phyloP scores from a whole-genome alignment of 1,140 invertebrate species.

The Listronotus oregonensis region DNA sequence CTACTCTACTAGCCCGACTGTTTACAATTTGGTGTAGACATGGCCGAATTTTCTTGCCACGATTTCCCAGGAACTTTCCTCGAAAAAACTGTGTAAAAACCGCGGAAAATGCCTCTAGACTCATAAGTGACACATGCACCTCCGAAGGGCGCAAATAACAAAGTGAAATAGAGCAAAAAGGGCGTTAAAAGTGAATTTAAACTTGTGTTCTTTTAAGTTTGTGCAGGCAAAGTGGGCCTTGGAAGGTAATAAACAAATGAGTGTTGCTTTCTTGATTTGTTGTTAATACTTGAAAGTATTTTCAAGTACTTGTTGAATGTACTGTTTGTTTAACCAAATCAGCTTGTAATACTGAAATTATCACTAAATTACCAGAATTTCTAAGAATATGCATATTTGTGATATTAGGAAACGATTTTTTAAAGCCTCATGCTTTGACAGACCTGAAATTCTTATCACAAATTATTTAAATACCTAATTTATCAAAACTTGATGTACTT shows the following conservation, averaged over 20 bases:
- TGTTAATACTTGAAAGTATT: not conserved
- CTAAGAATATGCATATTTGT: too few relatives aligned
- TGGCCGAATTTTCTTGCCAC: conserved; percentile 35
- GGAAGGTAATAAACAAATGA: conserved; percentile 33
- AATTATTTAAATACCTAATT: too few relatives aligned
- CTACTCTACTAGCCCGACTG: conserved; percentile 39
- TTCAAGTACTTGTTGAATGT: too few relatives aligned
- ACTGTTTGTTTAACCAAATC: too few relatives aligned
- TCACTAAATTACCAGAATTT: too few relatives aligned
- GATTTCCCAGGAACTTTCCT: conserved; percentile 9
- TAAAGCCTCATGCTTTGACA: too few relatives aligned
- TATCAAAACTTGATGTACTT: too few relatives aligned
- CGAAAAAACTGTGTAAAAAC: conserved; percentile 12
- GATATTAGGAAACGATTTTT: too few relatives aligned
- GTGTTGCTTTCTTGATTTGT: not conserved
- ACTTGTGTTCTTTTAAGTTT: conserved; percentile 6
- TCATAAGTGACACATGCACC: conserved; percentile 5
- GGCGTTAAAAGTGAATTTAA: conserved; percentile 8
- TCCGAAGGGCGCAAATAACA: not conserved
- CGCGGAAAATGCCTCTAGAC: conserved; percentile 8
- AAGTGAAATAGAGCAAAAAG: conserved; percentile 16
- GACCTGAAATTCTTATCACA: too few relatives aligned
- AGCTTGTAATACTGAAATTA: too few relatives aligned
- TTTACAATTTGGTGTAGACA: conserved; percentile 37
- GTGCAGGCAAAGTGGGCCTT: conserved; percentile 6